Base-by-base conservation (phyloP, 2,888 invertebrate species). In the Melipona bicolor region DNA sequence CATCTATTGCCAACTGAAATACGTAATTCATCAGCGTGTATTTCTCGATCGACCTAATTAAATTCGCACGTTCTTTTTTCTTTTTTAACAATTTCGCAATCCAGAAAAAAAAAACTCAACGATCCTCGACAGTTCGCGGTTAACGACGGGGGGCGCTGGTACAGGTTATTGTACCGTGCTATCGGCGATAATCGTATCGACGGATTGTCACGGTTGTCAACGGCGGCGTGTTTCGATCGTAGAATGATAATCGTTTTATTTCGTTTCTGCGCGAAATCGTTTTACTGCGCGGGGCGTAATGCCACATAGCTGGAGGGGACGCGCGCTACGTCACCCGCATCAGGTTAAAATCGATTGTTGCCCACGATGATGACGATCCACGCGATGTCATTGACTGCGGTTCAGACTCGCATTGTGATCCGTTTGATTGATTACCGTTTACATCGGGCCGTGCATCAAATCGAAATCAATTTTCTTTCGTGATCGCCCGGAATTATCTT, bases 301-400 rank as follows among this genome's bases (percentile, higher is more conserved):
- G 61, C 61, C 43, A 9, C 43, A 43, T 72, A 71, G 71, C 73
- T 43, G 80, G 64, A 71, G 65, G 72, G 70, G 61, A 69, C 73
- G 70, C 67, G 43, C 43, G 43, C 43, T 2, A 43, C 9, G 65
- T 71, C 65, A 61, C 74, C 75, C 79, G 77, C 79, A 76, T 65
- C 65, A 71, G 73, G 68, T 83, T 69, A 70, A 67, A 69, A 88
- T 88, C 87, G 80, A 83, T 88, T 79, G 73, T 87, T 72, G 78
- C 81, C 83, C 9, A 43, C 43, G 43, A 86, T 88, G 89, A 90
- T 91, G 90, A 90, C 85, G 87, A 87, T 75, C 81, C 81, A 84
- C 69, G 86, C 85, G 85, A 88, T 84, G 87, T 89, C 86, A 90
- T 86, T 88, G 90, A 87, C 86, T 85, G 87, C 87, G 88, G 84